phyloP scores from a whole-genome alignment of 2,113 vertebrate species.

The Pelecanoides urinatrix region DNA sequence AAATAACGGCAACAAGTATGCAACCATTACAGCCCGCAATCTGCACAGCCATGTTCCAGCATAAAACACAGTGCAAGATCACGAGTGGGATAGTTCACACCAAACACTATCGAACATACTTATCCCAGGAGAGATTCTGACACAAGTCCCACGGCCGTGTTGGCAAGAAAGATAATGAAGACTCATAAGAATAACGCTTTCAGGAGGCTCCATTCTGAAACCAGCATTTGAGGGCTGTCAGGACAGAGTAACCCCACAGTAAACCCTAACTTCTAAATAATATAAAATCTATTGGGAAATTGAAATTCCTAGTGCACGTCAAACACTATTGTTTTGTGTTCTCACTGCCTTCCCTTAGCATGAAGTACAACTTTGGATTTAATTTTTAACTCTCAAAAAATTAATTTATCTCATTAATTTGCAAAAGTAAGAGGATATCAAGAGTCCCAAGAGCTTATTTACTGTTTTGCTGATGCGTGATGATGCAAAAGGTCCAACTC shows the following conservation, averaged over 20 bases:
- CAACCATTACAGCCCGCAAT: not conserved
- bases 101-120: not conserved
- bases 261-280: not conserved
- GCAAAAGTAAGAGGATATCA: not conserved
- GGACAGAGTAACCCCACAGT: not conserved
- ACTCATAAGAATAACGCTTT: not conserved
- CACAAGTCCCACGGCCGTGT: not conserved
- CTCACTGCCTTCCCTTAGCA: not conserved
- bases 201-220: not conserved
- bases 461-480: not conserved
- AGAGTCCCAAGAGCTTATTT: not conserved
- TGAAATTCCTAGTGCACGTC: not conserved
- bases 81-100: not conserved
- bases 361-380: not conserved
- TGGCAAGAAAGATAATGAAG: not conserved
- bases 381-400: not conserved
- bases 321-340: not conserved
- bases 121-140: not conserved
- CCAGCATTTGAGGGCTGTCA: not conserved
- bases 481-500: not conserved
- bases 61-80: not conserved
- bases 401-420: not conserved
- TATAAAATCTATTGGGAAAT: not conserved
- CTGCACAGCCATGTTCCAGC: not conserved
- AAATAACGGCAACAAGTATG: fast-evolving